A percentile compares a stretch with the other conserved stretches of the same genome.
Evolutionary conservation across 2,797 vertebrate genomes (phyloP).

Genomic region (Smutsia gigantea): DNA sequence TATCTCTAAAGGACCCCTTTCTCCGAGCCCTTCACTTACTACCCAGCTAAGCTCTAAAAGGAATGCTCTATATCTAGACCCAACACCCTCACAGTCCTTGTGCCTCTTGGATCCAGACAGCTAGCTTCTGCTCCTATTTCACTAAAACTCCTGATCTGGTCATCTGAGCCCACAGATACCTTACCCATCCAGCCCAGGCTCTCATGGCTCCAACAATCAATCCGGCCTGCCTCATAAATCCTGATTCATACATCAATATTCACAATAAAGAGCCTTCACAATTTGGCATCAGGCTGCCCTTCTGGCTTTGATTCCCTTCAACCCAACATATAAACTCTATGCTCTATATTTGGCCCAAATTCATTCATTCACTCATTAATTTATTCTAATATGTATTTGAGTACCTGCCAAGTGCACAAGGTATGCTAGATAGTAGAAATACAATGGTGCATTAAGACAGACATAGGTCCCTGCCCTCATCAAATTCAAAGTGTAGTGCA

Average conservation of each 20-base stretch:
- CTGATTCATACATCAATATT: background rate
- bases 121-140: background rate
- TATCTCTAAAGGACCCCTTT: background rate
- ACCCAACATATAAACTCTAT: background rate
- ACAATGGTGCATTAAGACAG: background rate
- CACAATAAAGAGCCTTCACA: background rate
- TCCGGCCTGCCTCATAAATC: background rate
- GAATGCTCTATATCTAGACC: background rate
- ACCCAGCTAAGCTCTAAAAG: conserved; percentile 11
- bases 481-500: background rate
- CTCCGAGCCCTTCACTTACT: background rate
- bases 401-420: background rate
- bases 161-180: background rate
- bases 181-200: background rate
- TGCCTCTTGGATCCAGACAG: conserved; percentile 21
- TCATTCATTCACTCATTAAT: conserved; percentile 19
- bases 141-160: conserved; percentile 27
- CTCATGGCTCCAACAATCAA: background rate
- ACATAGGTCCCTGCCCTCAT: background rate
- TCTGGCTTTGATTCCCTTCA: background rate
- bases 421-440: conserved; percentile 29
- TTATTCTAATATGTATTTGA: conserved; percentile 39
- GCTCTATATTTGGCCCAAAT: conserved; percentile 13
- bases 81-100: background rate
- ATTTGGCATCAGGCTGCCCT: background rate